phyloP scores from a whole-genome alignment of 2,113 vertebrate species.

The Platysteira castanea region DNA sequence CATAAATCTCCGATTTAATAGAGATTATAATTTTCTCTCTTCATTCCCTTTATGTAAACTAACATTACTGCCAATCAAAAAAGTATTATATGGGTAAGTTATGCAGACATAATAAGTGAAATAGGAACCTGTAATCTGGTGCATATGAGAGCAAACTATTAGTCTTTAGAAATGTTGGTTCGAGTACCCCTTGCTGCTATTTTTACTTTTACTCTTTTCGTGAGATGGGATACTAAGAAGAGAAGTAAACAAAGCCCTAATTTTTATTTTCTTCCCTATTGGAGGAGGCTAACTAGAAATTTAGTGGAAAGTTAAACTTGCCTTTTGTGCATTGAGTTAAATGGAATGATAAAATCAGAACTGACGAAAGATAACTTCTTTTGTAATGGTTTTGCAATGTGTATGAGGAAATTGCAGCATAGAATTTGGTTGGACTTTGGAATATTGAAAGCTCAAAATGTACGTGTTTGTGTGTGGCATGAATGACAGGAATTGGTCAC shows the following conservation, averaged over 20 bases:
- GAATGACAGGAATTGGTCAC: background rate
- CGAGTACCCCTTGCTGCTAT: background rate
- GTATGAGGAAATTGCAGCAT: background rate
- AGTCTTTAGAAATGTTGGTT: background rate
- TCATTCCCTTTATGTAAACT: background rate
- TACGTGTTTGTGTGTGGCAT: rapidly evolving
- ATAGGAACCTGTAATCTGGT: background rate
- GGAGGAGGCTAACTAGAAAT: background rate
- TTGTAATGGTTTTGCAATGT: background rate
- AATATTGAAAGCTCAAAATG: background rate
- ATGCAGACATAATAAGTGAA: background rate
- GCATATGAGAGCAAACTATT: background rate
- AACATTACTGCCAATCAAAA: background rate
- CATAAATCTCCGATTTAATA: background rate
- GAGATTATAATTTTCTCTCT: background rate
- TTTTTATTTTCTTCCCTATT: background rate
- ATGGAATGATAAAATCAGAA: background rate
- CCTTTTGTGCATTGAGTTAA: background rate
- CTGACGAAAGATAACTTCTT: background rate
- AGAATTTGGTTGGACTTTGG: background rate
- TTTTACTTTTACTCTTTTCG: background rate
- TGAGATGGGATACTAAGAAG: background rate
- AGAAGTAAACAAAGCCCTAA: background rate
- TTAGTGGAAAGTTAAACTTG: background rate
- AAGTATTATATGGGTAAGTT: background rate